Evolutionary conservation across 2,113 vertebrate species (phyloP).

Genomic region (Trogon surrucura): DNA sequence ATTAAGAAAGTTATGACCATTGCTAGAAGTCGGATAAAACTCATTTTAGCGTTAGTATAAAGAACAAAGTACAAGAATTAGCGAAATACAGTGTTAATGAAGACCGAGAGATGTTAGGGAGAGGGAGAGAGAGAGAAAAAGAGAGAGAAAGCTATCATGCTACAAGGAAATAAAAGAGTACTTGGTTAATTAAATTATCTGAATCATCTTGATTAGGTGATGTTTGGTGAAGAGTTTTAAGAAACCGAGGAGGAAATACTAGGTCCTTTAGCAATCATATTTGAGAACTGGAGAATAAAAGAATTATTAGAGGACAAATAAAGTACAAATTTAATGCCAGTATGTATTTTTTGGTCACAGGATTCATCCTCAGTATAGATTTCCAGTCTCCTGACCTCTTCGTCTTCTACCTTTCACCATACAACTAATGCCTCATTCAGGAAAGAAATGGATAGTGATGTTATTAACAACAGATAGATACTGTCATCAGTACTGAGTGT

Average conservation of each 20-base stretch:
- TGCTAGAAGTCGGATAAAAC: background rate
- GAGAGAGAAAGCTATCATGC: background rate
- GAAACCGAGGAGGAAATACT: background rate
- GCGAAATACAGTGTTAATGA: background rate
- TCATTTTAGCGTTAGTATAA: background rate
- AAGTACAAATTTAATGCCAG: background rate
- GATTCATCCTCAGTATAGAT: background rate
- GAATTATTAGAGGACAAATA: background rate
- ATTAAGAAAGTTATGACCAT: background rate
- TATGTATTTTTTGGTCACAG: background rate
- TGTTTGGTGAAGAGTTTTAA: conserved; percentile 3
- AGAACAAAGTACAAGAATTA: background rate
- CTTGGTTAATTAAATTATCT: background rate
- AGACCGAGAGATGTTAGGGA: background rate
- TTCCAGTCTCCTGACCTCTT: background rate
- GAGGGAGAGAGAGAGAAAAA: no score
- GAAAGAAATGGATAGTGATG: background rate
- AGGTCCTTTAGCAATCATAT: background rate
- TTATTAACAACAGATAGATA: background rate
- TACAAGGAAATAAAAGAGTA: background rate
- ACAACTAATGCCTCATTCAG: background rate
- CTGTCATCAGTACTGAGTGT: background rate
- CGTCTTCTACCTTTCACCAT: background rate
- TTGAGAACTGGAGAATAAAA: background rate
- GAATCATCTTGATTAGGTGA: background rate